A percentile compares a stretch with the other conserved stretches of the same genome.
These are phyloP conservation scores for Tapera naevia DNA, from an alignment of 2,797 vertebrate species.

Conservation along the genomic window DNA sequence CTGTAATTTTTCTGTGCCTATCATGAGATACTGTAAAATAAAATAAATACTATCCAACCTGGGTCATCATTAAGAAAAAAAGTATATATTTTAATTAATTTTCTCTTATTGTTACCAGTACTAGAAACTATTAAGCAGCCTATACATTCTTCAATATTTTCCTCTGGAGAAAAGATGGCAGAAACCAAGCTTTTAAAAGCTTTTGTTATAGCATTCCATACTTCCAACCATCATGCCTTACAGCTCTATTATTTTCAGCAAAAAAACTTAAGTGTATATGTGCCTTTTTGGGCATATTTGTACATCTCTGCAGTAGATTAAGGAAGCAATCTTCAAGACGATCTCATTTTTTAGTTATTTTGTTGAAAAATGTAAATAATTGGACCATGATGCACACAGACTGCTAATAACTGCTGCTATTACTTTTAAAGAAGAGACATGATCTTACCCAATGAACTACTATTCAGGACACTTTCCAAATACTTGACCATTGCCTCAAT, in stretches of 20 bases:
- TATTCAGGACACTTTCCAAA: constrained; percentile 74
- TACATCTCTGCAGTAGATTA: not conserved
- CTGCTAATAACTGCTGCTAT: not conserved
- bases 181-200: not conserved
- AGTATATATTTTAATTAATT: not conserved
- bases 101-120: not conserved
- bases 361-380: not conserved
- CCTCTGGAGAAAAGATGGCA: not conserved
- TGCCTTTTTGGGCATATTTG: not conserved
- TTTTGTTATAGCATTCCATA: not conserved
- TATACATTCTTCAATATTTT: not conserved
- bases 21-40: not conserved
- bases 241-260: not conserved
- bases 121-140: not conserved
- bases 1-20: not conserved
- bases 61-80: not conserved
- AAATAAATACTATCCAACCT: not conserved
- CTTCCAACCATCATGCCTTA: not conserved
- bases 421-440: not conserved
- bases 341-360: not conserved
- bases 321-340: not conserved
- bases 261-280: not conserved
- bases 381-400: not conserved
- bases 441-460: constrained; percentile 65
- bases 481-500: constrained; percentile 69